phyloP scores from a whole-genome alignment of 2,797 vertebrate species.

The Sternotherus odoratus region DNA sequence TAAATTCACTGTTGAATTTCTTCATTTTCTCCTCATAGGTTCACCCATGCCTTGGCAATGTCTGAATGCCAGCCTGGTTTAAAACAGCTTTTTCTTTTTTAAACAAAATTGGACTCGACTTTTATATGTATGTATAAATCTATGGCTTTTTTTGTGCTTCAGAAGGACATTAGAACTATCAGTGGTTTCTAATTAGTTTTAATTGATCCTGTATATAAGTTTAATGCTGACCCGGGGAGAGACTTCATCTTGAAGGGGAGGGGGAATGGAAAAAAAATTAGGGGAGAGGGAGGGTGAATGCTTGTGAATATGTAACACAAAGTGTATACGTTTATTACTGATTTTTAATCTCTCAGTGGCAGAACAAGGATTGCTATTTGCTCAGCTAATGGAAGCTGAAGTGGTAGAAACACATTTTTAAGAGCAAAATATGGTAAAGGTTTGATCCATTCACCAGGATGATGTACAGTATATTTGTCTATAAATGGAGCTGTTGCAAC shows the following conservation, averaged over 20 bases:
- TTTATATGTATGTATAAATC: conserved; percentile 78
- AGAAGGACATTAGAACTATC: conserved; percentile 65
- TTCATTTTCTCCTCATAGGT: conserved; percentile 40
- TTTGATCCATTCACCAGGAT: conserved; percentile 77
- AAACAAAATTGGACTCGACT: conserved; percentile 77
- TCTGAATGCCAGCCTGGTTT: conserved; percentile 60
- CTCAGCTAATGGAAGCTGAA: conserved; percentile 65
- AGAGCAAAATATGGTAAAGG: conserved; percentile 67
- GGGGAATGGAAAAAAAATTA: conserved; percentile 3
- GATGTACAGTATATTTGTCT: conserved; percentile 87
- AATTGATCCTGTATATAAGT: conserved; percentile 71
- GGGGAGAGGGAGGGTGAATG: conserved; percentile 57
- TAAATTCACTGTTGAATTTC: conserved; percentile 72
- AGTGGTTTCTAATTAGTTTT: conserved; percentile 69
- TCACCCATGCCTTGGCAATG: conserved; percentile 70
- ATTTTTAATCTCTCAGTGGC: conserved; percentile 71
- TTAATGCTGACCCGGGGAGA: conserved; percentile 58
- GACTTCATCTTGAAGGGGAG: not conserved
- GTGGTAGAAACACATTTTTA: conserved; percentile 64
- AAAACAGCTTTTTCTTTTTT: conserved; percentile 63
- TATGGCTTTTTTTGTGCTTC: conserved; percentile 72
- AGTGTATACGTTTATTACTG: conserved; percentile 56
- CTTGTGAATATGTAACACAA: conserved; percentile 73
- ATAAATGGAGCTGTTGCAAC: conserved; percentile 85
- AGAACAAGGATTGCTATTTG: conserved; percentile 66